These are phyloP conservation scores for Andrena minutula DNA, from an alignment of 2,888 invertebrate genomes.

Conservation along the genomic window DNA sequence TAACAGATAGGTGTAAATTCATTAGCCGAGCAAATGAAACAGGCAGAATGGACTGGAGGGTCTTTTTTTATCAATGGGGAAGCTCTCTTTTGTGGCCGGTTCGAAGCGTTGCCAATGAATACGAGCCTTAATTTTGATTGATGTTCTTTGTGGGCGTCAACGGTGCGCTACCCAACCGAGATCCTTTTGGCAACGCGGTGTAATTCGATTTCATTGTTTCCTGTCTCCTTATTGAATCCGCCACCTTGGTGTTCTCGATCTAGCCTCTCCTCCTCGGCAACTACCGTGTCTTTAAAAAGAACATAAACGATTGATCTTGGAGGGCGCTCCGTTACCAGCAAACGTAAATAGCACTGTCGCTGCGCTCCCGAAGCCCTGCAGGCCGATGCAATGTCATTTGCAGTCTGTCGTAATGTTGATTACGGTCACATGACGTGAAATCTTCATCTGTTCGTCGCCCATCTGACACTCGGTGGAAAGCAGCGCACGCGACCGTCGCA, in stretches of 20 bases:
- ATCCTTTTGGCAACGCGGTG: constrained; percentile 24
- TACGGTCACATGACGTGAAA: constrained; percentile 13
- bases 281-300: neutral
- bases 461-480: constrained; percentile 36
- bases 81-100: constrained; percentile 51
- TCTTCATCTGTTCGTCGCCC: constrained; percentile 45
- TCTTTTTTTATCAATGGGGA: constrained; percentile 46
- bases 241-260: neutral
- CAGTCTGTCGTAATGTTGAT: constrained; percentile 3
- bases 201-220: constrained; percentile 45
- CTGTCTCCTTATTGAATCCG: constrained; percentile 17
- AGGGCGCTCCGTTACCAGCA: neutral
- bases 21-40: constrained; percentile 29
- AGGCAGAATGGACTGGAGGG: constrained; percentile 43
- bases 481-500: constrained; percentile 11
- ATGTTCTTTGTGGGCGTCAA: constrained; percentile 60
- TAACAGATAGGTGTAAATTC: neutral
- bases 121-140: constrained; percentile 69
- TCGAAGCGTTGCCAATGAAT: constrained; percentile 62
- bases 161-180: constrained; percentile 16
- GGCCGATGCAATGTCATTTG: neutral
- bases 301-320: neutral
- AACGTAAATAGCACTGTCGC: constrained; percentile 6
- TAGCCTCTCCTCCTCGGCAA: neutral
- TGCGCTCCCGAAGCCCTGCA: neutral